Conservation (phyloP, 2,797 vertebrate genomes). For the Hydrophis major region DNA sequence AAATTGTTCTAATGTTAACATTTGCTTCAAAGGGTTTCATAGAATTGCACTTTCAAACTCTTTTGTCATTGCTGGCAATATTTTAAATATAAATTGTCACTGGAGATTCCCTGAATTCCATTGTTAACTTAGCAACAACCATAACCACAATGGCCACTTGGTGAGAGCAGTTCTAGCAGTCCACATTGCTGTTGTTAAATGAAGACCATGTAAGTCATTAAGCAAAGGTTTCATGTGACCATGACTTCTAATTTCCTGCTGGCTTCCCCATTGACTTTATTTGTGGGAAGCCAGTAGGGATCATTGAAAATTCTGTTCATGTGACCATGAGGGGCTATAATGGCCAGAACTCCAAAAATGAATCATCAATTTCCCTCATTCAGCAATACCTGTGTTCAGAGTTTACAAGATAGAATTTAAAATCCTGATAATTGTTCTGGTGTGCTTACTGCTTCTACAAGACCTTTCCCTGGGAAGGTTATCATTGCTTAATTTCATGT, state of each 20-base stretch:
- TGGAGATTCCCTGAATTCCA: neutral
- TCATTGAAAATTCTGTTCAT: neutral
- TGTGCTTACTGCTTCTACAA: neutral
- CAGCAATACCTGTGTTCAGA: neutral
- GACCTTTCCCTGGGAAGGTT: neutral
- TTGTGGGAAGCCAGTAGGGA: neutral
- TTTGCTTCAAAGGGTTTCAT: neutral
- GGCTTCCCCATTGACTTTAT: neutral
- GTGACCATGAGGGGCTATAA: neutral
- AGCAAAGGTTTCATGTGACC: neutral
- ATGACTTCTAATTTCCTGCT: neutral
- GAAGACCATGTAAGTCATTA: neutral
- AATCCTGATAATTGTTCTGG: neutral
- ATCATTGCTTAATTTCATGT: constrained; percentile 4
- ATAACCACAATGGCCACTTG: neutral
- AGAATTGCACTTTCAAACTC: neutral
- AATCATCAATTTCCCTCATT: neutral
- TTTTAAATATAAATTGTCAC: neutral
- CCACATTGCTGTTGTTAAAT: neutral
- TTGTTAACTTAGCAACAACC: neutral
- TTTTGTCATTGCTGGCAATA: neutral
- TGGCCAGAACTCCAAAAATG: neutral
- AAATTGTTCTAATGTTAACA: neutral
- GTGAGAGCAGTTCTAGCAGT: neutral
- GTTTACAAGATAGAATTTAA: neutral